Base-by-base conservation (phyloP, 1,140 invertebrate genomes). In the Cotesia glomerata region DNA sequence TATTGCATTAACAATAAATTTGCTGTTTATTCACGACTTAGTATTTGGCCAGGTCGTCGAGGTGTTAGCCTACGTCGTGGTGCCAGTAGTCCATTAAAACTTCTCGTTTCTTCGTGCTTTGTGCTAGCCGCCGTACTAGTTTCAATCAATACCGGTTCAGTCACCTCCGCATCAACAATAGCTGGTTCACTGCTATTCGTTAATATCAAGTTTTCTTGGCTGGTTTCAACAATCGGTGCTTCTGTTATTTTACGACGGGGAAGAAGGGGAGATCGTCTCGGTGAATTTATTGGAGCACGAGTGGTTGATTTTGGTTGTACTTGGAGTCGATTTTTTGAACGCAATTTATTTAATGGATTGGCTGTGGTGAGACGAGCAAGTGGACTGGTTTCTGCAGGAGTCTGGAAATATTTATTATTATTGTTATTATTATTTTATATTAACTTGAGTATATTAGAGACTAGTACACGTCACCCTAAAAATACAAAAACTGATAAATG, bases 21-120 rank as follows among this genome's bases (percentile, higher is more conserved):
- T 13, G 5, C n/a, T 13, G 13, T 62, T 64, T 71, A 76, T 71
- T 76, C 72, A 18, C 72, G 72, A 51, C 49, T 67, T 16, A 85
- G 75, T 3, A 78, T 51, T 69, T 85, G 84, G 77, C 90, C 90
- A 3, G 90, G 90, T 73, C 88, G 88, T 84, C 90, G 84, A 34
- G 87, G 79, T 16, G 87, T 80, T 80, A 90, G 81, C 80, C 90
- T 88, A 73, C 90, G 89, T 77, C 91, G 87, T 39, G 90, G 89
- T 0, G 89, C 89, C 5, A 92, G 74, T 7, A 92, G 81, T 69
- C 88, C 87, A 54, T 88, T 88, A 8, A 91, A 77, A 26, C 90
- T 90, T 75, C 89, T 85, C 8, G 89, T 88, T 74, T 90, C 88
- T 69, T 89, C 88, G 62, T 83, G 81, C 65, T 84, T 85, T 9